phyloP scores from a whole-genome alignment of 2,113 vertebrate species.

The Eleginops maclovinus region DNA sequence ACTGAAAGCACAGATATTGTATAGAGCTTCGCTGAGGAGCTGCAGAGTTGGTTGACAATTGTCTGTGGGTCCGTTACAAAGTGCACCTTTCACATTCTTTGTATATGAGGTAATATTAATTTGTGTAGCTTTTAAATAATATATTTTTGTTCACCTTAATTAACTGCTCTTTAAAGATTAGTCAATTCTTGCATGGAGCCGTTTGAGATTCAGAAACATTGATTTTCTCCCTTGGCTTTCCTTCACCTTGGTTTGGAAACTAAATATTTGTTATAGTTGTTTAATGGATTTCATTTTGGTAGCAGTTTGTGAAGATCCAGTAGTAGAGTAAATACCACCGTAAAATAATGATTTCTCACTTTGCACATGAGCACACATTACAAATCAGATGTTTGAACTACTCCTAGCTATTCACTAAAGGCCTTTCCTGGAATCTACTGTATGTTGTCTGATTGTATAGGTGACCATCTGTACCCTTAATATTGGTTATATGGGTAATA shows the following conservation, averaged over 20 bases:
- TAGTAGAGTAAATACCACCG: neutral
- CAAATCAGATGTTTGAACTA: conserved; percentile 1
- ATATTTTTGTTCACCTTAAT: neutral
- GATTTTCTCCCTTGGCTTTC: neutral
- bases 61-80: neutral
- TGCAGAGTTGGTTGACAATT: too few species aligned
- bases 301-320: neutral
- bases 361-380: neutral
- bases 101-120: neutral
- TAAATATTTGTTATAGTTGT: neutral
- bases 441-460: conserved; percentile 4
- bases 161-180: neutral
- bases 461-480: neutral
- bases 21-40: too few species aligned
- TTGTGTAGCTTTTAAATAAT: neutral
- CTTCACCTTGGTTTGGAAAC: conserved; percentile 20
- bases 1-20: neutral
- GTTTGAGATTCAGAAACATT: neutral
- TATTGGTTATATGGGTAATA: neutral
- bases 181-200: neutral
- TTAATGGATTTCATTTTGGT: neutral
- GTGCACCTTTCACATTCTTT: neutral
- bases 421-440: neutral
- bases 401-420: neutral
- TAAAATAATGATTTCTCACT: neutral